Evolutionary conservation across 2,797 vertebrate genomes (phyloP).

Genomic region (Sebastolobus altivelis): DNA sequence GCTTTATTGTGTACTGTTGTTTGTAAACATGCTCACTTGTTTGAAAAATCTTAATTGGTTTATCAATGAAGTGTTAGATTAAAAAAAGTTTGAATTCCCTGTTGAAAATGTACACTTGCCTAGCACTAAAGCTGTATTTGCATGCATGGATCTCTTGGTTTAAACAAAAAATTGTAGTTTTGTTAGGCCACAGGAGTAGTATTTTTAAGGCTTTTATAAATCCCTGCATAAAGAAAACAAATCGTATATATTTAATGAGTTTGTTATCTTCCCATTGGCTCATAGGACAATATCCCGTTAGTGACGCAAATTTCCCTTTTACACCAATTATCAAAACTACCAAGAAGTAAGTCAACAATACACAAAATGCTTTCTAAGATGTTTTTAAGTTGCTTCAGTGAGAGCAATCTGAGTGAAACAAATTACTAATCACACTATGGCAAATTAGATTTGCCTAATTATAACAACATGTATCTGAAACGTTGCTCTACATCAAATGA

Average conservation of each 20-base stretch:
- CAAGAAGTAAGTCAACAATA: background rate
- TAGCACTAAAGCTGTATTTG: background rate
- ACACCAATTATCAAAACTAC: constrained; percentile 1
- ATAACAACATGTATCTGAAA: constrained; percentile 45
- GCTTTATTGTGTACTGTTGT: constrained; percentile 29
- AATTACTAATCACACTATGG: constrained; percentile 4
- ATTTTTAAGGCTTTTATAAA: background rate
- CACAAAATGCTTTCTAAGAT: background rate
- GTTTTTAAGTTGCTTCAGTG: constrained; percentile 9
- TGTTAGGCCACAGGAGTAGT: background rate
- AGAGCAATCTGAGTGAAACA: background rate
- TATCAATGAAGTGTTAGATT: constrained; percentile 21
- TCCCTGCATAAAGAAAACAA: background rate
- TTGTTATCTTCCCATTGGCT: background rate
- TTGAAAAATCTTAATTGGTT: constrained; percentile 13
- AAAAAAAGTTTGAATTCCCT: constrained; percentile 42
- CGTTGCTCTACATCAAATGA: constrained; percentile 49
- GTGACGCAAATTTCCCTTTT: background rate
- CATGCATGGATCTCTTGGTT: background rate
- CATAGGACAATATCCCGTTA: background rate
- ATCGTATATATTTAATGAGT: background rate
- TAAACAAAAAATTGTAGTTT: background rate
- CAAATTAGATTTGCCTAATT: constrained; percentile 47
- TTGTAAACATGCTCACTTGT: constrained; percentile 23
- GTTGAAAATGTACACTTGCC: background rate